phyloP scores from a whole-genome alignment of 2,113 vertebrate genomes.

The Corythaeola cristata region DNA sequence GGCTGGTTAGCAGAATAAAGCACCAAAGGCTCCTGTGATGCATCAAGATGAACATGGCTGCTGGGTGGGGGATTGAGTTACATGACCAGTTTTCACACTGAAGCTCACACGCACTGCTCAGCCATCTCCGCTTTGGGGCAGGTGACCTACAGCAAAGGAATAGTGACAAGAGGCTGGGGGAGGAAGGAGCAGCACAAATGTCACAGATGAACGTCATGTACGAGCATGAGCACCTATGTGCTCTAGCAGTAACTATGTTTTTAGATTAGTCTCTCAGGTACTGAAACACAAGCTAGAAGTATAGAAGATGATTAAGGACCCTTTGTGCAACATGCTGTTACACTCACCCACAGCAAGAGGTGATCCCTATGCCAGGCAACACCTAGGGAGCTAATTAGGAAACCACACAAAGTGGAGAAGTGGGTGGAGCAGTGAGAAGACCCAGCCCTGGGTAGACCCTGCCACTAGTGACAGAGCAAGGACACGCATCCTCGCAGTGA shows the following conservation, averaged over 20 bases:
- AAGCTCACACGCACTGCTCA: not conserved
- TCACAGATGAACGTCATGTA: not conserved
- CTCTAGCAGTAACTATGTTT: not conserved
- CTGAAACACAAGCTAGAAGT: not conserved
- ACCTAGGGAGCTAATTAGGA: not conserved
- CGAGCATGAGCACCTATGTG: accelerated
- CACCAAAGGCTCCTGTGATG: not conserved
- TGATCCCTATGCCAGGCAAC: not conserved
- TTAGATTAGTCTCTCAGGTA: not conserved
- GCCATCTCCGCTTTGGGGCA: not conserved
- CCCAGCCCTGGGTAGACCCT: not conserved
- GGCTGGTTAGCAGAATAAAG: not conserved
- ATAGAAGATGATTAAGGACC: not conserved
- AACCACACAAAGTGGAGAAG: not conserved
- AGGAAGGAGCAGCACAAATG: not conserved
- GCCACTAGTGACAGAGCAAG: not conserved
- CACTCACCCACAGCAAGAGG: not conserved
- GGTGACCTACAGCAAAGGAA: not conserved
- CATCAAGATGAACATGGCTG: not conserved
- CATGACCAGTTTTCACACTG: not conserved
- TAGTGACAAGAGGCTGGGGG: not conserved
- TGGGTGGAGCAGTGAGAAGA: not conserved
- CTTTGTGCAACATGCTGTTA: not conserved
- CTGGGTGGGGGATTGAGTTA: accelerated
- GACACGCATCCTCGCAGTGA: not conserved